These are phyloP conservation scores for Campylomormyrus tamandua DNA, from an alignment of 2,113 vertebrate species.

Conservation along the genomic window DNA sequence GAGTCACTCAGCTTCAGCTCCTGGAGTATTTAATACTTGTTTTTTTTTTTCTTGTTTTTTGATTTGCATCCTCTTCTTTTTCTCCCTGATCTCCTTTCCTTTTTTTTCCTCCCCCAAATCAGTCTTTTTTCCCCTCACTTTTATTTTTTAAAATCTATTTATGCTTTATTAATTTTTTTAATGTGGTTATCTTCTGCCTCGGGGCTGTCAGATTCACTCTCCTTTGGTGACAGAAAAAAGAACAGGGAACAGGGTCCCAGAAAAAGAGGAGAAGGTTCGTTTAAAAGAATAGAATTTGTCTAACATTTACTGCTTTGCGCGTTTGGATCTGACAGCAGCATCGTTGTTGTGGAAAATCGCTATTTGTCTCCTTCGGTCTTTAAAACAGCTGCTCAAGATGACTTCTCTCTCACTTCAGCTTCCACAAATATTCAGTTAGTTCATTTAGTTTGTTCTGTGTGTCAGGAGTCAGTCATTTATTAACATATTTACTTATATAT, in stretches of 20 bases:
- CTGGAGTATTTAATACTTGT: slow-evolving; percentile 43
- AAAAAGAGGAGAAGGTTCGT: slow-evolving; percentile 50
- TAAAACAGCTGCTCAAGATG: background rate
- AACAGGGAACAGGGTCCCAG: slow-evolving; percentile 56
- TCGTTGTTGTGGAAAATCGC: slow-evolving; percentile 30
- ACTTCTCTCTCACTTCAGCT: background rate
- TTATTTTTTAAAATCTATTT: slow-evolving; percentile 32
- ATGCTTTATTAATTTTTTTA: background rate
- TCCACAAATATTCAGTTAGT: slow-evolving; percentile 32
- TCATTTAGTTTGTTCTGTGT: slow-evolving; percentile 50
- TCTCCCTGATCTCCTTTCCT: slow-evolving; percentile 53
- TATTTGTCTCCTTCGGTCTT: slow-evolving; percentile 30
- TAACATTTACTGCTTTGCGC: slow-evolving; percentile 41
- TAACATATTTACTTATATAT: slow-evolving; percentile 43
- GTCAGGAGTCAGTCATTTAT: slow-evolving; percentile 58
- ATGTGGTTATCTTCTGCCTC: background rate
- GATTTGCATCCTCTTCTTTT: slow-evolving; percentile 59
- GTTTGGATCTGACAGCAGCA: slow-evolving; percentile 31
- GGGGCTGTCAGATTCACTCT: background rate
- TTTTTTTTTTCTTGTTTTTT: slow-evolving; percentile 36
- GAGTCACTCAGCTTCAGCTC: slow-evolving; percentile 58
- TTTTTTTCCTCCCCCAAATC: slow-evolving; percentile 35
- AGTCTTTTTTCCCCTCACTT: slow-evolving; percentile 15
- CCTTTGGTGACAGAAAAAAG: slow-evolving; percentile 8
- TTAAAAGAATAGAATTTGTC: slow-evolving; percentile 60